Base-by-base conservation (phyloP, 35 echinoderm and acorn worm species). In the Ophioderma brevispina region DNA sequence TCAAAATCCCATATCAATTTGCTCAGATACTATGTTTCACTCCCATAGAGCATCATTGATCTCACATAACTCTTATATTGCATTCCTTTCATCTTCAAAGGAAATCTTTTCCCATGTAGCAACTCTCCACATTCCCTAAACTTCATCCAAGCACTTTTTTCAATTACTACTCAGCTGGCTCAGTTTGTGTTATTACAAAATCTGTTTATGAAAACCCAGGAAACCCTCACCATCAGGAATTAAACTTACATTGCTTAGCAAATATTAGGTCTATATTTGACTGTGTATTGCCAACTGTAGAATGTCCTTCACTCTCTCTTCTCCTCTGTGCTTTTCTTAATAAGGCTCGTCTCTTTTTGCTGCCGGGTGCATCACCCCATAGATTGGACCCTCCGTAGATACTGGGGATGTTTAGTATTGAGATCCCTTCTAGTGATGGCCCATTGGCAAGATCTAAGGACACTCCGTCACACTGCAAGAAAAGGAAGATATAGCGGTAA, bases 311-410 rank as follows among this genome's bases (percentile, higher is more conserved):
- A 64, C 90, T 92, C 37, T 96, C 94, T 81, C 92, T 80, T 75
- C 86, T 90, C 77, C 87, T 98, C 88, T 97, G 92, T 18, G 89
- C 92, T 40, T 90, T 91, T 85, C 94, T 94, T 35, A 86, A 89
- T 13, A 98, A 81, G 43, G 87, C 91, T 32, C 89, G 82, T 43
- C 93, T 89, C 77, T 98, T 98, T 84, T 98, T 95, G 77, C 90
- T 91, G 25, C 93, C 95, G 10, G 97, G 97, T 13, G 90, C 93
- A 32, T 99, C 97, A 0, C 97, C 97, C 97, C 97, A 99, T 14
- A 99, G 94, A 80, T 99, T 99, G 49, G 97, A 95, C 0, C 97
- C 97, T 1, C 97, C 97, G 55, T 99, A 95, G 80, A 95, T 99
- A 39, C 97, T 99, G 35, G 97, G 97, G 84, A 99, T 99, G 88